Conservation (phyloP, 2,797 vertebrate genomes). For the Lates japonicus region DNA sequence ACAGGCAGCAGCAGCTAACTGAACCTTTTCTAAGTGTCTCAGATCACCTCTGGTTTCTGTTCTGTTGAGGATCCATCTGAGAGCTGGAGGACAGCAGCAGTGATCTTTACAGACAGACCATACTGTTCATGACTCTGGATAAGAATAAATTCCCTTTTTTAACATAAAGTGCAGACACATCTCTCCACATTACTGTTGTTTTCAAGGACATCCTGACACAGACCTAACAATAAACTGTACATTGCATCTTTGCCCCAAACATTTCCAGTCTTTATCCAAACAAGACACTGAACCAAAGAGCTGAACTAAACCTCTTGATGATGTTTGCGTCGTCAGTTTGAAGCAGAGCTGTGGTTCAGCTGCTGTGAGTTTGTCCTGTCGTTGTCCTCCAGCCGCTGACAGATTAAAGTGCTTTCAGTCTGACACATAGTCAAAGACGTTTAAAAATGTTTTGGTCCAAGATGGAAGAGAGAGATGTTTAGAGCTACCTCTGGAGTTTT, state of each 20-base stretch:
- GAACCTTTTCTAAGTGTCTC: neutral
- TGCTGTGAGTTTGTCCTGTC: neutral
- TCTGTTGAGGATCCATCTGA: neutral
- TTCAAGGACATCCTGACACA: neutral
- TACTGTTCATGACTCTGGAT: conserved; percentile 68
- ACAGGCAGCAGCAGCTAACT: neutral
- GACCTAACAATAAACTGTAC: conserved; percentile 13
- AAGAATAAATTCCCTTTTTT: conserved; percentile 45
- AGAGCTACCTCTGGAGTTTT: neutral
- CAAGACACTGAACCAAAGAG: neutral
- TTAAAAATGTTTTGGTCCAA: conserved; percentile 39
- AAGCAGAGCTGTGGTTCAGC: no score
- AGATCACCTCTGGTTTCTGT: neutral
- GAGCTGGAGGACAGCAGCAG: neutral
- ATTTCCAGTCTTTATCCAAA: neutral
- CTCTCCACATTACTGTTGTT: conserved; percentile 25
- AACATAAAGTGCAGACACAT: conserved; percentile 62
- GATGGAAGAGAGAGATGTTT: no score
- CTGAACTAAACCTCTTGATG: no score
- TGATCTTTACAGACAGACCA: conserved; percentile 28
- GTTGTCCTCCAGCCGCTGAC: neutral
- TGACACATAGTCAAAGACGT: conserved; percentile 54
- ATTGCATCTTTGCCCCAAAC: conserved; percentile 22
- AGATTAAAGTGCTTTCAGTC: conserved; percentile 75
- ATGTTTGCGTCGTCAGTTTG: no score